Evolutionary conservation across 1,140 invertebrate species (phyloP), one percentile per base, ranked within the genome.

Genomic region (Dreissena polymorpha): DNA sequence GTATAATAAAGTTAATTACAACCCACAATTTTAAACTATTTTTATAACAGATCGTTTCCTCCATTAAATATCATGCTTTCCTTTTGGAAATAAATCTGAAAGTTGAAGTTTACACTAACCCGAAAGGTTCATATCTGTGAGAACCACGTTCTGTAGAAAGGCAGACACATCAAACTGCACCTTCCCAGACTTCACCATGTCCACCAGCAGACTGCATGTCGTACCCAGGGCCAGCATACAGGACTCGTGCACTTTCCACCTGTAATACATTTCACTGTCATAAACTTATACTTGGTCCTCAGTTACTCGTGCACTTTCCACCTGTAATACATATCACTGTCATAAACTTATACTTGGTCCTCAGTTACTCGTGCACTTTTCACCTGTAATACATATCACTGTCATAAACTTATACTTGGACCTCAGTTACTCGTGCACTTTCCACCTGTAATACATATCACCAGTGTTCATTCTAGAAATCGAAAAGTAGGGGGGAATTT

Each of bases 231-330:
- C 95, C 69, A 95, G 92, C 92, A 97, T 95, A 76, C 95, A 95
- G 0, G 96, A 95, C 92, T 97, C 96, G 70, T 96, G 95, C 18
- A 96, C 92, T 91, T 97, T 96, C 96, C 96, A 97, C 93, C 92
- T 92, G 74, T 1, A 88, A 53, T n/a, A n/a, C n/a, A n/a, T n/a
- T n/a, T n/a, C n/a, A n/a, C 60, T 25, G 25, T 16, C 53, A 85
- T 39, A 60, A 60, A 60, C 13, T n/a, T n/a, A n/a, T n/a, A n/a
- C n/a, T n/a, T n/a, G n/a, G n/a, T n/a, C n/a, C n/a, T n/a, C n/a
- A n/a, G n/a, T n/a, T n/a, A 95, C 92, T 97, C 96, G 70, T 96
- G 95, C 18, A 96, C 92, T 91, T 97, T 96, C 96, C 96, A 97
- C 39, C 39, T 39, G 39, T 5, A 39, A 39, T 39, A 39, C 8